Conservation (phyloP, 2,888 invertebrate species). For the Synergus umbraculus region DNA sequence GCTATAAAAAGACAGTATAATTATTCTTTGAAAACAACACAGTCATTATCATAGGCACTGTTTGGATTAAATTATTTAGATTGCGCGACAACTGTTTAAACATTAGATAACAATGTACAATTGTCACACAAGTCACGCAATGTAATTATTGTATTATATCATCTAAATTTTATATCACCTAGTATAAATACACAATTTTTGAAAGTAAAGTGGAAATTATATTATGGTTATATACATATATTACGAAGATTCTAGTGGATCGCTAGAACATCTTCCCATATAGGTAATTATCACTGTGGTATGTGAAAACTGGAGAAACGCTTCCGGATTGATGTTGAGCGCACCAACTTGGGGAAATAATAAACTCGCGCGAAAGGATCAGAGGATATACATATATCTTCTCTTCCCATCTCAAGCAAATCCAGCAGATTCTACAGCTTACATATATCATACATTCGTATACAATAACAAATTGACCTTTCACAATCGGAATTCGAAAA, state of each 20-base stretch:
- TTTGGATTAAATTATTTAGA: neutral
- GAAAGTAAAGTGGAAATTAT: conserved; percentile 9
- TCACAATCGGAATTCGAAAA: neutral
- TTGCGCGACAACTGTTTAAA: conserved; percentile 4
- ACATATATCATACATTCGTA: neutral
- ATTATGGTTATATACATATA: neutral
- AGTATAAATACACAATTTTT: neutral
- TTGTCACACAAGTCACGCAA: neutral
- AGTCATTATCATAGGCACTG: conserved; percentile 2
- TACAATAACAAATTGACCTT: neutral
- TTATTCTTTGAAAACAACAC: neutral
- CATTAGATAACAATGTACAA: conserved; percentile 23
- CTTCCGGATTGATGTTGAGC: conserved; percentile 67
- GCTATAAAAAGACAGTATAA: neutral
- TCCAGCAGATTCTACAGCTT: neutral
- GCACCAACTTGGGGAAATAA: conserved; percentile 15
- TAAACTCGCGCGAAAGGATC: conserved; percentile 14
- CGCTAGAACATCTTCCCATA: conserved; percentile 65
- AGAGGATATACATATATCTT: neutral
- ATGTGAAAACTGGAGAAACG: conserved; percentile 75
- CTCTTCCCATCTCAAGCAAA: neutral
- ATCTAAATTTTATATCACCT: neutral
- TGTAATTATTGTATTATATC: conserved; percentile 17
- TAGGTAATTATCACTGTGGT: conserved; percentile 72
- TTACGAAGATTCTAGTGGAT: conserved; percentile 43